These are phyloP conservation scores for Elegia similella DNA, from an alignment of 2,888 invertebrate species.

Conservation along the genomic window DNA sequence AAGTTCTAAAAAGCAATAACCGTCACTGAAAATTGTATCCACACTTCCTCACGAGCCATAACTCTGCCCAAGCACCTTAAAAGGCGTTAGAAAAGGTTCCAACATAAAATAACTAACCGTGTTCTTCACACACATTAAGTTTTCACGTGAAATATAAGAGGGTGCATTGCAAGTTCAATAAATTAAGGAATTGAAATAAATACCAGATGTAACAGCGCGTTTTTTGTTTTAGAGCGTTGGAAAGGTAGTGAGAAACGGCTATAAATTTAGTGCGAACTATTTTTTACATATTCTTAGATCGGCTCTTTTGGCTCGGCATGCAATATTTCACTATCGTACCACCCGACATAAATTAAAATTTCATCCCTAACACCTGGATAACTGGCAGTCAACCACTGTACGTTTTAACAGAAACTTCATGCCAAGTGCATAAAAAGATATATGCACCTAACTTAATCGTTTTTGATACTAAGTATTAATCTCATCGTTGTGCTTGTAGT, in stretches of 20 bases:
- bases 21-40: neutral
- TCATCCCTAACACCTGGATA: too few species aligned
- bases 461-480: too few species aligned
- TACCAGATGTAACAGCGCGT: neutral
- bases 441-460: too few species aligned
- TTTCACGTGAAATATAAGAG: conserved; percentile 18
- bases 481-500: too few species aligned
- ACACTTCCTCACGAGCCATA: neutral
- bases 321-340: too few species aligned
- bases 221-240: neutral
- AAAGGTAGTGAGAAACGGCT: neutral
- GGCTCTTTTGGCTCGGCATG: too few species aligned
- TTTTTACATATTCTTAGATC: too few species aligned
- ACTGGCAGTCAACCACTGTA: too few species aligned
- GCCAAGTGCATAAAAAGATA: too few species aligned
- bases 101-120: conserved; percentile 17
- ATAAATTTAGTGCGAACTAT: neutral
- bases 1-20: neutral
- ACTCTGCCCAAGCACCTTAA: conserved; percentile 1
- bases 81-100: conserved; percentile 11
- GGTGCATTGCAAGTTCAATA: conserved; percentile 13
- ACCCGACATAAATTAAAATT: too few species aligned
- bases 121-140: conserved; percentile 17
- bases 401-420: too few species aligned
- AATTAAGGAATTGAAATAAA: conserved; percentile 15